A percentile compares a stretch with the other conserved stretches of the same genome.
Conservation (phyloP, 2,888 invertebrate genomes). For the Trilocha varians region DNA sequence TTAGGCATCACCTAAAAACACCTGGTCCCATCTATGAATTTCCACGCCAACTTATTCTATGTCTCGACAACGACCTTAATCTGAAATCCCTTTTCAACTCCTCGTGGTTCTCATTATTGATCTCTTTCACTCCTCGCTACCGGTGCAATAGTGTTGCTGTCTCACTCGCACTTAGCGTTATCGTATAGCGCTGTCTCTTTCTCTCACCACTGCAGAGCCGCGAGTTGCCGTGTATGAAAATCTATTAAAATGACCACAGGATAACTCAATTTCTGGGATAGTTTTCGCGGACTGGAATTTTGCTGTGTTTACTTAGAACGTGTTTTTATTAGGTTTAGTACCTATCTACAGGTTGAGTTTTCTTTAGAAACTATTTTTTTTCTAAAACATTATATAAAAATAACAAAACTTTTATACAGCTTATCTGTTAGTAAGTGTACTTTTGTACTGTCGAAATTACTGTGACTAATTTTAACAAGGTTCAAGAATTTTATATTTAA, state of each 20-base stretch:
- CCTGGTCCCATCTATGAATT: slow-evolving; percentile 32
- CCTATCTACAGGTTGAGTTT: too few species aligned
- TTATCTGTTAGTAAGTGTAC: too few species aligned
- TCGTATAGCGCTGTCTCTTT: slow-evolving; percentile 34
- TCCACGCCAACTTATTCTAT: slow-evolving; percentile 52
- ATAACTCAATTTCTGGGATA: slow-evolving; percentile 22
- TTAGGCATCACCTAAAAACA: neutral
- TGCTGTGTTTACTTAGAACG: slow-evolving; percentile 10
- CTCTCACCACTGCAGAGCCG: slow-evolving; percentile 69
- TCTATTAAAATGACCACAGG: slow-evolving; percentile 51
- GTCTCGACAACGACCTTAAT: slow-evolving; percentile 71
- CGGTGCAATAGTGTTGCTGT: slow-evolving; percentile 63
- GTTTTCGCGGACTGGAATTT: slow-evolving; percentile 20
- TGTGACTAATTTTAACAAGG: too few species aligned
- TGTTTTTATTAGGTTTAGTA: neutral
- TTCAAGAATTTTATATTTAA: too few species aligned
- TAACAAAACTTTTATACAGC: too few species aligned
- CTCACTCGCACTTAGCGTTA: slow-evolving; percentile 28
- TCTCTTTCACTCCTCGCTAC: slow-evolving; percentile 74
- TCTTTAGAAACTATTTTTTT: too few species aligned
- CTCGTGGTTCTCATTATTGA: slow-evolving; percentile 73
- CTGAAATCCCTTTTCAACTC: slow-evolving; percentile 74
- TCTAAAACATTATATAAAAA: too few species aligned
- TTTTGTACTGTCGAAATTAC: too few species aligned
- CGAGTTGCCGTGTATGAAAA: slow-evolving; percentile 53